Conservation (phyloP, 92 coral and sea anemone species). For the Ricordea florida region DNA sequence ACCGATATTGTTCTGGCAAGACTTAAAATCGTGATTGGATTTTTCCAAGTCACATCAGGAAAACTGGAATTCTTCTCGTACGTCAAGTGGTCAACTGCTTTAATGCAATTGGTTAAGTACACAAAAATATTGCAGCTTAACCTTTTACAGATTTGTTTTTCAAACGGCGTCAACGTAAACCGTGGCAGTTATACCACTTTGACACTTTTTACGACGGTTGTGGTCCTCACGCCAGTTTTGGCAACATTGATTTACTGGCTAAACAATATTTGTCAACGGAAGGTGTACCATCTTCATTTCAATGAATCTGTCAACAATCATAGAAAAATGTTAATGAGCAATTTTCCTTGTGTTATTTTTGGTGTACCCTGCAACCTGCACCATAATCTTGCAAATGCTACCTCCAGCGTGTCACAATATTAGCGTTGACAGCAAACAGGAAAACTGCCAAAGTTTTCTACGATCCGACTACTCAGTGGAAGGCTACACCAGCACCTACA, state of each 20-base stretch:
- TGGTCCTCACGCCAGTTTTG: too few species aligned
- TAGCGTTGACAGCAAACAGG: neutral
- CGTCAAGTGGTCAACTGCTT: constrained; percentile 10
- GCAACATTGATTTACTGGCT: too few species aligned
- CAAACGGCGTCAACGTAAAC: too few species aligned
- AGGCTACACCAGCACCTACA: constrained; percentile 11
- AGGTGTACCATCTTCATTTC: too few species aligned
- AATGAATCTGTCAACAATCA: neutral
- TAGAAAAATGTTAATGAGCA: neutral
- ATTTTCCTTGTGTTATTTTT: neutral
- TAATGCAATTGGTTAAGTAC: neutral
- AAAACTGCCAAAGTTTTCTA: neutral
- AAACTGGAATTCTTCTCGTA: constrained; percentile 23
- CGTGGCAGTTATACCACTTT: too few species aligned
- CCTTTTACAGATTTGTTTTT: neutral
- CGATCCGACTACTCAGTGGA: constrained; percentile 29
- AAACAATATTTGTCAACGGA: too few species aligned
- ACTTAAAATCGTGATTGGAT: constrained; percentile 27
- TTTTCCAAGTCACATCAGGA: constrained; percentile 49
- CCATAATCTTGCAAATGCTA: neutral
- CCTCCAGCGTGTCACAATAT: neutral
- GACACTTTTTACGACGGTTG: too few species aligned
- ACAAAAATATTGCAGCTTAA: constrained; percentile 7
- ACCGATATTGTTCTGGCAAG: constrained; percentile 18
- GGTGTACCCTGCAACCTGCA: neutral